These are phyloP conservation scores for Calvadosia cruxmelitensis DNA, from an alignment of 30 jellyfish, hydroid and myxozoan genomes.

Conservation along the genomic window DNA sequence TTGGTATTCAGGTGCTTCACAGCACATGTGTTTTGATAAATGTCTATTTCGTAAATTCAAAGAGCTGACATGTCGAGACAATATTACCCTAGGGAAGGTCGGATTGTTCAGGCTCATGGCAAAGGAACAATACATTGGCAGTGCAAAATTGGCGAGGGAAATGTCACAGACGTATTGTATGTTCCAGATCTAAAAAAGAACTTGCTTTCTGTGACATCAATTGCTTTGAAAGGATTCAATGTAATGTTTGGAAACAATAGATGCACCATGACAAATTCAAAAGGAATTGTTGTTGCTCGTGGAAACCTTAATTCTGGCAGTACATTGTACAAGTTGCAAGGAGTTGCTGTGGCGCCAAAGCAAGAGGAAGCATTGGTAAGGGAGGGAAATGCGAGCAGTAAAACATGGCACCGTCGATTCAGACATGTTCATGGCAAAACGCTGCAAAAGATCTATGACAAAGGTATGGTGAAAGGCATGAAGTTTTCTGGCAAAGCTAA, in stretches of 20 bases:
- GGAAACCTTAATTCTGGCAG: neutral
- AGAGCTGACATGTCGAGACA: neutral
- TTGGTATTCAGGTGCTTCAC: conserved; percentile 25
- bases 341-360: neutral
- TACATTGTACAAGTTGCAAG: neutral
- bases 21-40: conserved; percentile 23
- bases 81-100: conserved; percentile 11
- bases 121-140: conserved; percentile 13
- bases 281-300: neutral
- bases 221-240: neutral
- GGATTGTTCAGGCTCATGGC: conserved; percentile 11
- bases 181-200: conserved; percentile 24
- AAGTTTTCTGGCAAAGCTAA: conserved; percentile 4
- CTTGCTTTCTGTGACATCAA: conserved; percentile 10
- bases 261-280: neutral
- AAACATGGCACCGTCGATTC: conserved; percentile 12
- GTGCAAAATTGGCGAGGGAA: conserved; percentile 6
- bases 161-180: conserved; percentile 9
- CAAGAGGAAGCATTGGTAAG: neutral
- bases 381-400: neutral
- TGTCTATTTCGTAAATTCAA: neutral
- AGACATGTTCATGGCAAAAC: conserved; percentile 8
- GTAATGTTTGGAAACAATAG: neutral
- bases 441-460: conserved; percentile 6
- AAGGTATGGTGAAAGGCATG: conserved; percentile 21